These are phyloP conservation scores for Tenthredo distinguenda DNA, from an alignment of 2,888 invertebrate species.

Conservation along the genomic window DNA sequence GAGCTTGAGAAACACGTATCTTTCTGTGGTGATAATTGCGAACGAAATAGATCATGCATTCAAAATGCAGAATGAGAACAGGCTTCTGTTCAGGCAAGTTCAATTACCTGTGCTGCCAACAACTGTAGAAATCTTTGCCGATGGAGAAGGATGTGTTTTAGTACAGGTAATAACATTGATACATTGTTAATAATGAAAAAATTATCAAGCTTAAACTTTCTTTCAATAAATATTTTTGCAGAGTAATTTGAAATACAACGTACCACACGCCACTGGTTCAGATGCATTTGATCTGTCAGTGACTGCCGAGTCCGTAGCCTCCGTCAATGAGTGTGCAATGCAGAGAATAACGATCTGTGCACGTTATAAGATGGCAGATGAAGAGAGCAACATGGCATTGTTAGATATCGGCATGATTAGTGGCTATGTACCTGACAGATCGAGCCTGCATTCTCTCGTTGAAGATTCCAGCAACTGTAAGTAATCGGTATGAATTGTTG, in stretches of 20 bases:
- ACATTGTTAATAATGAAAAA: neutral
- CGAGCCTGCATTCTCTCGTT: constrained; percentile 80
- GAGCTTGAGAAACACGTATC: constrained; percentile 76
- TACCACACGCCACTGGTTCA: constrained; percentile 77
- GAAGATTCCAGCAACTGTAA: constrained; percentile 77
- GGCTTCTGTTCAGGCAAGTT: constrained; percentile 78
- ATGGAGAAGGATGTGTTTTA: constrained; percentile 81
- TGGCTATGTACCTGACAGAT: constrained; percentile 83
- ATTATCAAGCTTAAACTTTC: neutral
- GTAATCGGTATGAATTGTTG: constrained; percentile 58
- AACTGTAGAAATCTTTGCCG: constrained; percentile 77
- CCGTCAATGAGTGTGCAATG: constrained; percentile 78
- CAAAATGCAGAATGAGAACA: constrained; percentile 78
- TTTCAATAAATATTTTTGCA: constrained; percentile 64
- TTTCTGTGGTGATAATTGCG: constrained; percentile 78
- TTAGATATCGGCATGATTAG: constrained; percentile 83
- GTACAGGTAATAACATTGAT: constrained; percentile 77
- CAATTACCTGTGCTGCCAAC: constrained; percentile 78
- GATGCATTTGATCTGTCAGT: constrained; percentile 80
- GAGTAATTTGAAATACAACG: constrained; percentile 80
- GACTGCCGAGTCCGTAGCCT: constrained; percentile 76
- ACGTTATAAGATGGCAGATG: constrained; percentile 76
- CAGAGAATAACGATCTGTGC: constrained; percentile 74
- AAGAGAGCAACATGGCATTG: constrained; percentile 80
- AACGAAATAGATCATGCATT: constrained; percentile 77